A percentile compares a stretch with the other conserved stretches of the same genome.
Conservation (phyloP, 2,888 invertebrate genomes). For the Cryptosula pallasiana region DNA sequence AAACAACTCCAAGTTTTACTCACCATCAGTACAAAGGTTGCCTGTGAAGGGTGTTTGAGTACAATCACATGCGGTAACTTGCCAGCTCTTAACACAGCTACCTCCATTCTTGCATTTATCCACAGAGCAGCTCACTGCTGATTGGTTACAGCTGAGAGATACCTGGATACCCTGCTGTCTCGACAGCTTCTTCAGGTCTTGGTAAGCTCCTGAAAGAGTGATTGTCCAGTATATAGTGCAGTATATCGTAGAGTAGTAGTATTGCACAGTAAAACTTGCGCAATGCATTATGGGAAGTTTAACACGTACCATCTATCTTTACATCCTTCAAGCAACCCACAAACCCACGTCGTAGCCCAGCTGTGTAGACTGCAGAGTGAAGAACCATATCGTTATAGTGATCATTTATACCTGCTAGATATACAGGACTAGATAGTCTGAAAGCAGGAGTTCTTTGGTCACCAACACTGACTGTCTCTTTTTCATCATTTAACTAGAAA, state of each 20-base stretch:
- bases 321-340: conserved; percentile 15
- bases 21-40: conserved; percentile 82
- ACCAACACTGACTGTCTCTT: background rate
- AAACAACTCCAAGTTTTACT: no score
- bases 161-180: background rate
- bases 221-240: no score
- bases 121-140: conserved; percentile 53
- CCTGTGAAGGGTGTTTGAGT: conserved; percentile 81
- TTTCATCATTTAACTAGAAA: background rate
- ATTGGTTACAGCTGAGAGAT: background rate
- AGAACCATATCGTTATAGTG: background rate
- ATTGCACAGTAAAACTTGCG: no score
- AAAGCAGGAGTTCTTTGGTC: background rate
- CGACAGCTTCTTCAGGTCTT: background rate
- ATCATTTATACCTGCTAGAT: background rate
- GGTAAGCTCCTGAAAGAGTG: background rate
- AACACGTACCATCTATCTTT: conserved; percentile 24
- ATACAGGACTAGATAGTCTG: background rate
- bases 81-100: conserved; percentile 87
- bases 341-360: conserved; percentile 20
- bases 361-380: conserved; percentile 19
- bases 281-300: no score
- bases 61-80: conserved; percentile 88
- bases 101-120: conserved; percentile 87
- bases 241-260: no score